Base-by-base conservation (phyloP, 2,888 invertebrate species). In the Stegana nigrithorax region DNA sequence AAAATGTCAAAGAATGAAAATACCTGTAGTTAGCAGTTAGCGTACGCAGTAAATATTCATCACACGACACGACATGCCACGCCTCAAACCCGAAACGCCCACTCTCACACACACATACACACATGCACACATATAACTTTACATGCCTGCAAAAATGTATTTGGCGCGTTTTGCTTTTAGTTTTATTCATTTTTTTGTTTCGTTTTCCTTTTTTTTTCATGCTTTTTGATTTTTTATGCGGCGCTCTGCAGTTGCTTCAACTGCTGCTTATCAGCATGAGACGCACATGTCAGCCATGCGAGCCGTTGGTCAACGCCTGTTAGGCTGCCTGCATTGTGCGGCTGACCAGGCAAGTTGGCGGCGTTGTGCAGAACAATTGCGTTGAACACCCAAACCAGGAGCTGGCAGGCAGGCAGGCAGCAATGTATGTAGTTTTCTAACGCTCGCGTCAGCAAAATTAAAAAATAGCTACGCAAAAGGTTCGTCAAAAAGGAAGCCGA, bases 21-120 rank as follows among this genome's bases (percentile, higher is more conserved):
- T 78, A 78, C 79, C 78, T 79, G 79, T 74, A 79, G 76, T 78
- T 79, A 75, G 78, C 76, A 75, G 75, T 75, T 73, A 77, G 74
- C 70, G 71, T 70, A 76, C 70, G 78, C 78, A 77, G 80, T 78
- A 80, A 80, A 78, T 80, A 78, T 80, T 80, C 78, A 80, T 77
- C 78, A 80, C 78, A 71, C 75, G 73, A 71, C 29, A 62, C 63
- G 62, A n/a, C n/a, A n/a, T 39, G 39, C 12, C 12, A 39, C 14
- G 26, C 23, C n/a, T 42, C 14, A n/a, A 6, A 50, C 26, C 21
- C 10, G 29, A 10, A 14, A 23, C 23, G 25, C 29, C 2, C 10
- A n/a, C 51, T 7, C 51, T 12, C 7, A 51, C 51, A 26, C 4
- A 26, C n/a, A 51, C 27, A 17, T 14, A 14, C 29, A 53, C 5